Evolutionary conservation across 2,888 invertebrate species (phyloP).

Genomic region (Zygogramma bicolorata): DNA sequence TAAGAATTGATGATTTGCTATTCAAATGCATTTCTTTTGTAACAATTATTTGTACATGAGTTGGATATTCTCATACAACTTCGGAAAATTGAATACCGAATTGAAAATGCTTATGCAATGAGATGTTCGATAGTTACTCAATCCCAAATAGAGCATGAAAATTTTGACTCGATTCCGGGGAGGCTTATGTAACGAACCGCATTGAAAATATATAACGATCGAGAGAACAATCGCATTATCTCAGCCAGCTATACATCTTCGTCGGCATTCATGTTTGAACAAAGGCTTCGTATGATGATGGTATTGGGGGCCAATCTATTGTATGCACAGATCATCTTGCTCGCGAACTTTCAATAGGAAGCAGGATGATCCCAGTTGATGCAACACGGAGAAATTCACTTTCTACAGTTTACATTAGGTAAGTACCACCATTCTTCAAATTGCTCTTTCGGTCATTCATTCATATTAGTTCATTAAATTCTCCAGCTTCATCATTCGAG

Average conservation of each 20-base stretch:
- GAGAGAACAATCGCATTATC: constrained; percentile 5
- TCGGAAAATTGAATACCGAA: background rate
- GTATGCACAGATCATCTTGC: background rate
- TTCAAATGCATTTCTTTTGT: too few relatives aligned
- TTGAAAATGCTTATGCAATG: too few relatives aligned
- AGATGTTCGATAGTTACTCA: background rate
- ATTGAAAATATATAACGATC: constrained; percentile 6
- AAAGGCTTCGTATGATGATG: background rate
- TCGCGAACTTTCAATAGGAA: constrained; percentile 4
- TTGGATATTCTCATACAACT: background rate
- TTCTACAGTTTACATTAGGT: constrained; percentile 1
- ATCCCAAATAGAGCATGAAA: background rate
- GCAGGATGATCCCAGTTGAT: background rate
- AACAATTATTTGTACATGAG: too few relatives aligned
- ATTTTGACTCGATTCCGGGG: background rate
- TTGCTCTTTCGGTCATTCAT: background rate
- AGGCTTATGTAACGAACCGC: background rate
- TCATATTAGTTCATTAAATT: background rate
- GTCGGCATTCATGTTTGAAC: background rate
- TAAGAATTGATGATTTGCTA: too few relatives aligned
- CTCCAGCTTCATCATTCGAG: background rate
- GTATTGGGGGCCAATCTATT: background rate
- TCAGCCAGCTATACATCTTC: background rate
- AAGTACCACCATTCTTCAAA: background rate
- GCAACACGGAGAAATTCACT: background rate